Evolutionary conservation across 2,113 vertebrate species (phyloP).

Genomic region (Megaceryle maxima): DNA sequence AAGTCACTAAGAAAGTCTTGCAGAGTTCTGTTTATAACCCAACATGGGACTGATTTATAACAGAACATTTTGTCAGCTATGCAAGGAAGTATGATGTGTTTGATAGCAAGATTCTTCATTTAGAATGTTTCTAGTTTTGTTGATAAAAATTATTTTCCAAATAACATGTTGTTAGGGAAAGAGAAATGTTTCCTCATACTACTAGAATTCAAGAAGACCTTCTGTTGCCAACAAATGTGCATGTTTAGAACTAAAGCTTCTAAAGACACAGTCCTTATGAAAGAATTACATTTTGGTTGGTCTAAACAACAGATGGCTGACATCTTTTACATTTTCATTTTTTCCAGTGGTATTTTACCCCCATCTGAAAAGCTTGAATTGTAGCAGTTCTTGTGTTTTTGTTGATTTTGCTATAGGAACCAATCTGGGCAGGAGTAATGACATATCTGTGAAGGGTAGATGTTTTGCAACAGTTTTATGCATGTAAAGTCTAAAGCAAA

Average conservation of each 20-base stretch:
- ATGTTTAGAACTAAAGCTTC: constrained; percentile 20
- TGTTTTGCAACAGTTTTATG: not conserved
- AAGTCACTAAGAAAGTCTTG: not conserved
- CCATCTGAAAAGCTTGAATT: constrained; percentile 55
- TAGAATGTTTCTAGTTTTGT: not conserved
- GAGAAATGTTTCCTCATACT: not conserved
- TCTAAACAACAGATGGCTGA: constrained; percentile 74
- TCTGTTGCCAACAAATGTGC: not conserved
- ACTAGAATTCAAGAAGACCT: not conserved
- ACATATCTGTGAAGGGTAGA: constrained; percentile 11
- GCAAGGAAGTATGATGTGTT: not conserved
- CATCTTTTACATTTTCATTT: constrained; percentile 55
- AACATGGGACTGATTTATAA: constrained; percentile 14
- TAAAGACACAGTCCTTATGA: constrained; percentile 34
- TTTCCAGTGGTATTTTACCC: constrained; percentile 60
- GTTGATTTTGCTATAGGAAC: constrained; percentile 23
- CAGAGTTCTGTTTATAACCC: constrained; percentile 33
- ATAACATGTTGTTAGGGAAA: not conserved
- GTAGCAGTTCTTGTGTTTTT: constrained; percentile 3
- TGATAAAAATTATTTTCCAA: constrained; percentile 10
- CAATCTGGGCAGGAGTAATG: constrained; percentile 15
- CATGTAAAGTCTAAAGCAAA: not conserved
- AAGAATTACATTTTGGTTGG: constrained; percentile 58
- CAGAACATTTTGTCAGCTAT: not conserved
- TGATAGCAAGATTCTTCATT: not conserved